phyloP scores from a whole-genome alignment of 2,888 invertebrate species.

The Nesidiocoris tenuis region DNA sequence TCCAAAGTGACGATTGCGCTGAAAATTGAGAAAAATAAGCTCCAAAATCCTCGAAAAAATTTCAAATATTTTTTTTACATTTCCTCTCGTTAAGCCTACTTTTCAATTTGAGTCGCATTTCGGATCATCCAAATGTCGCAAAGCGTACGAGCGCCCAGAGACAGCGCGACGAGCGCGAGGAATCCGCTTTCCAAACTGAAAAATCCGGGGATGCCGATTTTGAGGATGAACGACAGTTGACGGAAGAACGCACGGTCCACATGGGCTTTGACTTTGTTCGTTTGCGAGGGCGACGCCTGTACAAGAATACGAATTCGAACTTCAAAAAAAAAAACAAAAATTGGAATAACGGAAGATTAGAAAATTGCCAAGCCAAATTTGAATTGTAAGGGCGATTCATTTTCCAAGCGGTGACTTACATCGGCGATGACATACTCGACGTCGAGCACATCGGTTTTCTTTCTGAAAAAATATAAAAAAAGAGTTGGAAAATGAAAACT shows the following conservation, averaged over 20 bases:
- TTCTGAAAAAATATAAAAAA: conserved; percentile 48
- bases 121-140: conserved; percentile 98
- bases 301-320: no score
- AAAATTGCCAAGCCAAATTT: background rate
- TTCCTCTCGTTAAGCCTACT: no score
- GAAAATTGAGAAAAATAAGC: no score
- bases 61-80: no score
- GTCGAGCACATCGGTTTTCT: conserved; percentile 44
- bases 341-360: no score
- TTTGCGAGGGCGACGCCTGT: conserved; percentile 55
- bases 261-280: conserved; percentile 65
- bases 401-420: no score
- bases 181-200: conserved; percentile 74
- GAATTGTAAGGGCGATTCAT: background rate
- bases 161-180: conserved; percentile 71
- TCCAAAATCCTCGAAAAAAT: no score
- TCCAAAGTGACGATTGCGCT: conserved; percentile 92
- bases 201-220: conserved; percentile 76
- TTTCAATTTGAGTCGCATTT: conserved; percentile 89
- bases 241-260: conserved; percentile 73
- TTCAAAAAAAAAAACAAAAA: no score
- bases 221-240: conserved; percentile 68
- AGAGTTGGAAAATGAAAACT: no score
- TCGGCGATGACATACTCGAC: conserved; percentile 51
- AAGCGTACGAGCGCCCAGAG: conserved; percentile 83